Conservation (phyloP, 2,888 invertebrate genomes). For the Lingula anatina region DNA sequence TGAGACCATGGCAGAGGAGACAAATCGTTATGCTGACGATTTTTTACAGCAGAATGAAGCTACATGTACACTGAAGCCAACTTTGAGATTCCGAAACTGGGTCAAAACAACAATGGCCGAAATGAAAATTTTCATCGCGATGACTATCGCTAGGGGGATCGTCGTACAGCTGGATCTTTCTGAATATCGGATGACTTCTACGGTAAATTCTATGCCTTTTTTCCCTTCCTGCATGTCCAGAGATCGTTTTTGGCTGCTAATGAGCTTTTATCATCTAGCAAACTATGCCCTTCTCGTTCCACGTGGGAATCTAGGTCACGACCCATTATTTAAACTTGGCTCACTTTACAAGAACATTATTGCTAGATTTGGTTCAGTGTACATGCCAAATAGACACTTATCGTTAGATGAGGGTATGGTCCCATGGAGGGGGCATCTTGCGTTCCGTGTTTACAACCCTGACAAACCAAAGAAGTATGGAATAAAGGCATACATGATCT, state of each 20-base stretch:
- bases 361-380: slow-evolving; percentile 1
- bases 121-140: slow-evolving; percentile 9
- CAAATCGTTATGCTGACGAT: slow-evolving; percentile 10
- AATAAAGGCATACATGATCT: slow-evolving; percentile 14
- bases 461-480: slow-evolving; percentile 15
- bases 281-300: slow-evolving; percentile 6
- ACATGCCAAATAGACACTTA: slow-evolving; percentile 8
- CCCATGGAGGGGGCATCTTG: slow-evolving; percentile 11
- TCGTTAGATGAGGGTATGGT: slow-evolving; percentile 16
- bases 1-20: slow-evolving; percentile 7
- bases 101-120: slow-evolving; percentile 5
- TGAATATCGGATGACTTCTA: slow-evolving; percentile 11
- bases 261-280: slow-evolving; percentile 10
- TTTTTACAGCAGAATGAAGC: slow-evolving; percentile 1
- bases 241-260: slow-evolving; percentile 9
- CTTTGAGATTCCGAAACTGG: slow-evolving; percentile 8
- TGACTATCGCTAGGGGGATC: slow-evolving; percentile 10
- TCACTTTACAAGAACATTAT: slow-evolving; percentile 7
- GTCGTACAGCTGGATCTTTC: slow-evolving; percentile 8
- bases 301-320: slow-evolving; percentile 7
- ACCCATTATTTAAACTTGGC: slow-evolving; percentile 13
- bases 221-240: slow-evolving; percentile 8
- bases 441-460: slow-evolving; percentile 15
- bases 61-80: neutral
- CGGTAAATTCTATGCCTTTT: slow-evolving; percentile 10